Base-by-base conservation (phyloP, 1,140 invertebrate species). In the Dinoponera quadriceps region DNA sequence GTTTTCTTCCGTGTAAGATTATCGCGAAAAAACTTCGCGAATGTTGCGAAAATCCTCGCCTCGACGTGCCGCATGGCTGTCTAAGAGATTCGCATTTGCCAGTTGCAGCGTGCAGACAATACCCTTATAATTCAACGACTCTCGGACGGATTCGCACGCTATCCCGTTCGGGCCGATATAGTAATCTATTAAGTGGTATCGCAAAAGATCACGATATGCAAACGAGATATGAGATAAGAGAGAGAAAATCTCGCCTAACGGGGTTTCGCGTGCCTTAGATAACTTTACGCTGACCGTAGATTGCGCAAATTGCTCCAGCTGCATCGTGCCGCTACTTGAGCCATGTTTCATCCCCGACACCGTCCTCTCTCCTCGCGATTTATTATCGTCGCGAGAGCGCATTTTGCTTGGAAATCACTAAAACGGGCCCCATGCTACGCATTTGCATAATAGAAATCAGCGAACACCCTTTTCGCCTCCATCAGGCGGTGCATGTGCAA, bases 21-120 rank as follows among this genome's bases (percentile, higher is more conserved):
- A 7, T 25, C 14, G 22, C 1, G 38, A 4, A 44, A 4, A 44
- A 44, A 44, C 11, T 44, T 44, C 0, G 38, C 38, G 38, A 44
- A 44, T 44, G 3, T 44, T 9, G 38, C 38, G 38, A 9, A 9
- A 44, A 44, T 44, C 9, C 7, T 44, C 38, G 27, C 7, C 20
- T 18, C 20, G 54, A 29, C 14, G 11, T 2, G 66, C 9, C 54
- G 65, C 18, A 22, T 0, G 27, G n/a, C 11, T 65, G 7, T 54
- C 27, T 63, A 65, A 75, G n/a, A 54, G 38, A 54, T 38, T 65
- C 20, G 20, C 48, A 73, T 82, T 82, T 82, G 27, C 66, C 57
- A 82, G 48, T 82, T 74, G 22, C 78, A 62, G 57, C 55, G 29
- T 72, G 80, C 13, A 74, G 20, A 74, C 57, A 25, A 54, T 62